Base-by-base conservation (phyloP, 2,113 vertebrate genomes). In the Pampusana beccarii region DNA sequence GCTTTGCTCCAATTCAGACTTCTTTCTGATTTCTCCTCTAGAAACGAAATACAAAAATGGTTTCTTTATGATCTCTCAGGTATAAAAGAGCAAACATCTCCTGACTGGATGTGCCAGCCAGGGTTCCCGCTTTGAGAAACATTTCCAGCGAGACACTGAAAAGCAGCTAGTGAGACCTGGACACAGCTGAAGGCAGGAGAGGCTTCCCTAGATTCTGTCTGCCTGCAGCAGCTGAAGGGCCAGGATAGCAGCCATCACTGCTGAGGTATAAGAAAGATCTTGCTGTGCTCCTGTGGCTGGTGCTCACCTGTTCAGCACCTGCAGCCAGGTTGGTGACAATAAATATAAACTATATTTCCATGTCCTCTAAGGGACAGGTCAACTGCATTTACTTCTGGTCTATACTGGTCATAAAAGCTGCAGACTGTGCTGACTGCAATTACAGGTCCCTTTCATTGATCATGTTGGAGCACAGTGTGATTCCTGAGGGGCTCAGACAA, bases 361-460 rank as follows among this genome's bases (percentile, higher is more conserved):
- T 0, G 1, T 23, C 28, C 8, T 36, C 21, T n/a, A 48, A 65
- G 11, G n/a, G 29, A 20, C 19, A 69, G 10, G 71, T 16, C 23
- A 46, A 13, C 12, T 67, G 3, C 6, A 8, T 71, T 90, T 90
- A 3, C 12, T 56, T 53, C 13, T 46, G 16, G 11, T 44, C 26
- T 78, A 5, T 24, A 62, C 5, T 2, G 61, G 13, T 34, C 5
- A 7, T 29, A 38, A 38, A 33, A 81, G 11, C 5, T 53, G 23
- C 0, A 0, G 20, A 15, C 6, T 65, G 5, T n/a, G 10, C 13
- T 54, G 29, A 58, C n/a, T 38, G 8, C 29, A 16, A 48, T 42
- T 73, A 73, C 31, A 33, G 6, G 9, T n/a, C 11, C 11, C 13
- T 80, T 13, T 69, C 14, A 42, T 3, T 73, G 31, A 40, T 33